Base-by-base conservation (phyloP, 1,140 invertebrate genomes). In the Solen grandis region DNA sequence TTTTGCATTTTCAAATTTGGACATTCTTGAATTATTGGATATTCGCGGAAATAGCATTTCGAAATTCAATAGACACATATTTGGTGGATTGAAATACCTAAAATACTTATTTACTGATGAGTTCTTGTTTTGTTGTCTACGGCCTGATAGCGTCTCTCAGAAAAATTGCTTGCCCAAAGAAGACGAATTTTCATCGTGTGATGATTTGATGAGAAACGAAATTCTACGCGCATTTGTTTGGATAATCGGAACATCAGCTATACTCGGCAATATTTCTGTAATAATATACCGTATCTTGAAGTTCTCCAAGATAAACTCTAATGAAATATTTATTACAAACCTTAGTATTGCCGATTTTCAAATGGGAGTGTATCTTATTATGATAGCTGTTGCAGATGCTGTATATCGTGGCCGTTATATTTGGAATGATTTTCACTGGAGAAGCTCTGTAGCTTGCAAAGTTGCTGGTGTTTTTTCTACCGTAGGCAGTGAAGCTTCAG, bases 341-440 rank as follows among this genome's bases (percentile, higher is more conserved):
- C 73, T 91, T 8, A 83, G 76, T 29, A 14, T 86, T 1, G 84
- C 89, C 1, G 90, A 91, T 57, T 79, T 90, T 31, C 50, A 88
- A 2, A 91, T 91, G 90, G 90, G 90, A 1, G 31, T 90, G 0
- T 91, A 90, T 57, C 33, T 91, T 46, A 16, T 88, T 10, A 84
- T 90, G 19, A 89, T 91, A 50, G 89, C 85, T 5, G 62, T 66
- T 2, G 86, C 87, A 13, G 89, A 90, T 73, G 59, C 69, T 13
- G 19, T 59, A 41, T 89, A 80, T 59, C 75, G 84, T 31, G 86
- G 83, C 1, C 5, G 36, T 36, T 90, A 89, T 69, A 77, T 85
- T 22, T 81, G 59, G 36, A 50, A 87, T 50, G 86, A 82, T 8
- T 52, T 72, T 3, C 3, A 41, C 14, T 90, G 88, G 88, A 63